A percentile compares a stretch with the other conserved stretches of the same genome.
These are phyloP conservation scores for Lymantria dispar DNA, from an alignment of 2,888 invertebrate genomes.

Conservation along the genomic window DNA sequence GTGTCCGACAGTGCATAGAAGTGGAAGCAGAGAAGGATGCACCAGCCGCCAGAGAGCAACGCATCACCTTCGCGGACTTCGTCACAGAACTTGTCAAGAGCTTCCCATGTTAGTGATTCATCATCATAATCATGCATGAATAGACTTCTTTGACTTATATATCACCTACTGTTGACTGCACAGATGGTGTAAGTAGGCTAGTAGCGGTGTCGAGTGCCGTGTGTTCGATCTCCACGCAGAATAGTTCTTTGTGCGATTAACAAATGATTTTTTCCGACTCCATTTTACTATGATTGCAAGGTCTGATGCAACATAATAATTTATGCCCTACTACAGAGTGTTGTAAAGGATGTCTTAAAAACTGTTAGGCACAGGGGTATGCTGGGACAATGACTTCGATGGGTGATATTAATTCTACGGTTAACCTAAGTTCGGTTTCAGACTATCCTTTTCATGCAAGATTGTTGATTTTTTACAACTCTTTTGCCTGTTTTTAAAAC, in stretches of 20 bases:
- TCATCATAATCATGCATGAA: background rate
- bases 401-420: no score
- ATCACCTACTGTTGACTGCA: no score
- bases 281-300: background rate
- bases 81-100: conserved; percentile 96
- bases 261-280: background rate
- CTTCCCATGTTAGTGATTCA: conserved; percentile 88
- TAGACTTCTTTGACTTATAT: no score
- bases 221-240: background rate
- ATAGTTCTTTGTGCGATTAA: background rate
- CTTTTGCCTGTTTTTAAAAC: no score
- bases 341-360: no score
- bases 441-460: no score
- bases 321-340: background rate
- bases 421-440: no score
- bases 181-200: no score
- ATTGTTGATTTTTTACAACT: no score
- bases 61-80: conserved; percentile 96
- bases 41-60: conserved; percentile 92
- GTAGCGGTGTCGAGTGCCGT: no score
- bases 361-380: no score
- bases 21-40: conserved; percentile 97
- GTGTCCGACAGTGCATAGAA: conserved; percentile 94
- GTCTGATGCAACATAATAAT: background rate
- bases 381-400: no score